Evolutionary conservation across 2,797 vertebrate species (phyloP).

Genomic region (Cottoperca gobio): DNA sequence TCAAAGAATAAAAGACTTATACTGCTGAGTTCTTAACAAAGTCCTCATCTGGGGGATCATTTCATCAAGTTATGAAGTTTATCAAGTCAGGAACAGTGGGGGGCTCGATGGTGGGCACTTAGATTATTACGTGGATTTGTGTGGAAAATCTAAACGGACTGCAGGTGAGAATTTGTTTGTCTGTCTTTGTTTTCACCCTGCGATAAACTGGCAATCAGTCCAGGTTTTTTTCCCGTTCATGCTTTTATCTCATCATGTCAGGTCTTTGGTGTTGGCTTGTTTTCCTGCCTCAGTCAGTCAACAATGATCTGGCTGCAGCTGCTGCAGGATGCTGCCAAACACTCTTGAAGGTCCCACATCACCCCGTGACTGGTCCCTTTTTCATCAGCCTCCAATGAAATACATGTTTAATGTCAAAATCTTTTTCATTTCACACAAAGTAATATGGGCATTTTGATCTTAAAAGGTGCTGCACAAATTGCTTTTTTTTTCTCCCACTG

Average conservation of each 20-base stretch:
- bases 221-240: slow-evolving; percentile 10
- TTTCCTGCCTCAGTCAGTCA: slow-evolving; percentile 55
- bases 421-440: slow-evolving; percentile 23
- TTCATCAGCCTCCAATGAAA: slow-evolving; percentile 42
- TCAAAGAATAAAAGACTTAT: slow-evolving; percentile 19
- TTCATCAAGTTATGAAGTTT: slow-evolving; percentile 23
- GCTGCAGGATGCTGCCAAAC: slow-evolving; percentile 46
- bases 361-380: slow-evolving; percentile 21
- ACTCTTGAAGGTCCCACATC: slow-evolving; percentile 29
- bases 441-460: background rate
- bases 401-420: slow-evolving; percentile 43
- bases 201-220: slow-evolving; percentile 32
- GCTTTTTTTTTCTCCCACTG: background rate
- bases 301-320: slow-evolving; percentile 61
- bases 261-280: slow-evolving; percentile 63
- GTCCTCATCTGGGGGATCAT: slow-evolving; percentile 25
- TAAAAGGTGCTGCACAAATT: background rate
- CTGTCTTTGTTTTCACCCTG: slow-evolving; percentile 31
- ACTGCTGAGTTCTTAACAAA: background rate
- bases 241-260: slow-evolving; percentile 75
- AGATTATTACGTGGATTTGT: slow-evolving; percentile 12
- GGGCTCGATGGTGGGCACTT: slow-evolving; percentile 5
- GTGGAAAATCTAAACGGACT: slow-evolving; percentile 30
- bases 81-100: background rate
- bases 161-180: slow-evolving; percentile 30